These are phyloP conservation scores for Trissolcus basalis DNA, from an alignment of 1,140 invertebrate genomes.

Conservation along the genomic window DNA sequence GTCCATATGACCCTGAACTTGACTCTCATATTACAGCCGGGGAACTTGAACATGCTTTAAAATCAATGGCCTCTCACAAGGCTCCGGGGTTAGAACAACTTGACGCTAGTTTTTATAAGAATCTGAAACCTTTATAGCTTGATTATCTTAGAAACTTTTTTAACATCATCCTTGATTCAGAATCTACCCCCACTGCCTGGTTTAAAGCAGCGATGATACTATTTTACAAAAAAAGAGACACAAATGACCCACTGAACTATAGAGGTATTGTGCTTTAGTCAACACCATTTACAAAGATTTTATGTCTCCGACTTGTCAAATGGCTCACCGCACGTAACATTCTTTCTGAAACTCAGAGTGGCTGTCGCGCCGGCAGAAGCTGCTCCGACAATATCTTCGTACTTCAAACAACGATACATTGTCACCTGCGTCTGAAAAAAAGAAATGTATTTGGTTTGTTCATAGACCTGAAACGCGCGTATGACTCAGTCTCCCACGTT, in stretches of 20 bases:
- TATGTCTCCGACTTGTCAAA: too few relatives aligned
- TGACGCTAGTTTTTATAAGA: constrained; percentile 1
- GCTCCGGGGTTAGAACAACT: neutral
- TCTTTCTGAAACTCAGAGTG: neutral
- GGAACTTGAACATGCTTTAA: neutral
- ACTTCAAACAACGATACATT: neutral
- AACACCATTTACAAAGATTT: constrained; percentile 13
- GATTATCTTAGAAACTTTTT: neutral
- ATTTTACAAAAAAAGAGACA: constrained; percentile 3
- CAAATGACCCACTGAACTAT: constrained; percentile 5
- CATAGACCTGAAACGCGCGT: constrained; percentile 6
- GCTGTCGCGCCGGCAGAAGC: constrained; percentile 6
- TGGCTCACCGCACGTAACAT: neutral
- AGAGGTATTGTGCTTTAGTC: constrained; percentile 8
- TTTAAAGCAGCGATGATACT: neutral
- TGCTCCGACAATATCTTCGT: constrained; percentile 15
- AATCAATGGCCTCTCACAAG: neutral
- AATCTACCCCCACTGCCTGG: constrained; percentile 4
- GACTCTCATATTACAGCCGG: neutral
- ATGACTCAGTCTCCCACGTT: too few relatives aligned
- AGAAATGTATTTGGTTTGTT: neutral
- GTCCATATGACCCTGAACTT: constrained; percentile 4
- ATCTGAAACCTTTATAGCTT: neutral
- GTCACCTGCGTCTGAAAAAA: constrained; percentile 1
- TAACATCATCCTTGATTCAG: neutral